Evolutionary conservation across 2,113 vertebrate species (phyloP).

Genomic region (Pygoscelis antarcticus): DNA sequence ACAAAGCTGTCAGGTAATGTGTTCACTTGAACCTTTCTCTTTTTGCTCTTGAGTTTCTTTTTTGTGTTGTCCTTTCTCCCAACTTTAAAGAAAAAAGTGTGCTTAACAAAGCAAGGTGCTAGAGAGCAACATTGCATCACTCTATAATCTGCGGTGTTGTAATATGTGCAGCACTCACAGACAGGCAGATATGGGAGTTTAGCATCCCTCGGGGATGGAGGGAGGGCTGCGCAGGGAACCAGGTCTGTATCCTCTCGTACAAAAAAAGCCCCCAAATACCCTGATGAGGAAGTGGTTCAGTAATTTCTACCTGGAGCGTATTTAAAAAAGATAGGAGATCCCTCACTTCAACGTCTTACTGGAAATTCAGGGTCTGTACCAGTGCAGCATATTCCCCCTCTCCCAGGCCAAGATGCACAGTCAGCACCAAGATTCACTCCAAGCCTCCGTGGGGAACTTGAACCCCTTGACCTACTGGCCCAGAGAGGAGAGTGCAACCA

Average conservation of each 20-base stretch:
- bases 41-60: background rate
- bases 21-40: background rate
- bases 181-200: background rate
- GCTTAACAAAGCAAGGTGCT: background rate
- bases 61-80: background rate
- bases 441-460: background rate
- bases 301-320: background rate
- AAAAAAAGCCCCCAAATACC: background rate
- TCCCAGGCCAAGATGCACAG: background rate
- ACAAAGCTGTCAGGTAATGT: background rate
- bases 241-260: background rate
- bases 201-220: background rate
- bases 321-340: background rate
- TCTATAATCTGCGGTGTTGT: background rate
- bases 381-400: background rate
- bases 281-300: accelerated
- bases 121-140: background rate
- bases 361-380: background rate
- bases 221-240: background rate
- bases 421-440: background rate
- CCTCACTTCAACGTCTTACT: background rate
- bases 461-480: conserved; percentile 17
- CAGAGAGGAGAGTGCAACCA: conserved; percentile 14
- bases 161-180: background rate
- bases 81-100: background rate